These are phyloP conservation scores for Calcarius lapponicus DNA, from an alignment of 2,797 vertebrate genomes.

Conservation along the genomic window DNA sequence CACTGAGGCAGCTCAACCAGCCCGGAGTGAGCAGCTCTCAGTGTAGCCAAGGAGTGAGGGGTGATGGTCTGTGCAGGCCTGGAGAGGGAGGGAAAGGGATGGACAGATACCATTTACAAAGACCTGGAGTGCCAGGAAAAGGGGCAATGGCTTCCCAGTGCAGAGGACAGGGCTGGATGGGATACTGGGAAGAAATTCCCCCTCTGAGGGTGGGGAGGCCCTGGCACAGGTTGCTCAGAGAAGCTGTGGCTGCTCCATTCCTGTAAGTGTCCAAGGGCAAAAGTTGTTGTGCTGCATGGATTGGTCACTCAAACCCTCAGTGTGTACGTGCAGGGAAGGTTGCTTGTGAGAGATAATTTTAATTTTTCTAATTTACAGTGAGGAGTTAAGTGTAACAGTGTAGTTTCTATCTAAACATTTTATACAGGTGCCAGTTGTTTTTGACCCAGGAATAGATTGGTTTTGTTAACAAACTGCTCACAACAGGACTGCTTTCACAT, in stretches of 20 bases:
- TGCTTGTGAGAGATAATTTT: too few relatives aligned
- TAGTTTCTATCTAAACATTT: background rate
- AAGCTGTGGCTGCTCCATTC: too few relatives aligned
- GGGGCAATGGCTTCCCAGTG: background rate
- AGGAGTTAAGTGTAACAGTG: background rate
- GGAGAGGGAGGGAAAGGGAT: background rate
- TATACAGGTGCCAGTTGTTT: background rate
- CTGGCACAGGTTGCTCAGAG: too few relatives aligned
- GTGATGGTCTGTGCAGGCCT: background rate
- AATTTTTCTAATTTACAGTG: background rate
- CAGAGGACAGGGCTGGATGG: background rate
- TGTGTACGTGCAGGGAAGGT: too few relatives aligned
- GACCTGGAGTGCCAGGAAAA: background rate
- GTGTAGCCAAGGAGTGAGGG: accelerated
- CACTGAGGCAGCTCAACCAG: accelerated
- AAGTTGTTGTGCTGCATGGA: too few relatives aligned
- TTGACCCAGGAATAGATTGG: background rate
- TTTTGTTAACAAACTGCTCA: background rate
- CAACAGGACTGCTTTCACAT: background rate
- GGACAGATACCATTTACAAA: background rate
- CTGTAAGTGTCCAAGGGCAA: too few relatives aligned
- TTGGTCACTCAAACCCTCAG: too few relatives aligned
- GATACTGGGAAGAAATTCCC: background rate
- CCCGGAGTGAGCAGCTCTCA: background rate
- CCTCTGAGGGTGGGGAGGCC: background rate